phyloP scores from a whole-genome alignment of 1,140 invertebrate genomes.

The Elysia chlorotica region DNA sequence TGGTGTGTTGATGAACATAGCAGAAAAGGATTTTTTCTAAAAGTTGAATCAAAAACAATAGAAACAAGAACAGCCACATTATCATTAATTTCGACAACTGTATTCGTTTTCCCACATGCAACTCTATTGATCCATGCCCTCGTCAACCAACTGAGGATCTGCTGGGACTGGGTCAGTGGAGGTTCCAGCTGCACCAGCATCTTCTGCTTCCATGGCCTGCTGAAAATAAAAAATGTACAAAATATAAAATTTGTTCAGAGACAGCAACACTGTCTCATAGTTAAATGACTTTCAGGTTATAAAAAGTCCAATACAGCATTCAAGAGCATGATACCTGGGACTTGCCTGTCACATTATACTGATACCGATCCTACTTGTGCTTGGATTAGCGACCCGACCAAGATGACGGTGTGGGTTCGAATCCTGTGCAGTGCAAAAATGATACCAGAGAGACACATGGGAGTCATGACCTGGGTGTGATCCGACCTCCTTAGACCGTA shows the following conservation, averaged over 20 bases:
- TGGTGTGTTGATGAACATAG: no score
- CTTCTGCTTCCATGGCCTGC: constrained; percentile 14
- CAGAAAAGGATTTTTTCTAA: no score
- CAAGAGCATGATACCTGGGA: neutral
- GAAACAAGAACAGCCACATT: no score
- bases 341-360: neutral
- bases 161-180: constrained; percentile 5
- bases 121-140: constrained; percentile 18
- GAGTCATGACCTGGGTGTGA: no score
- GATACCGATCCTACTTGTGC: neutral
- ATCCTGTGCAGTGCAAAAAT: no score
- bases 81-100: no score
- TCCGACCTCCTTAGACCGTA: no score
- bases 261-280: neutral
- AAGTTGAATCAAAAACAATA: no score
- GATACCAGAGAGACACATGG: no score
- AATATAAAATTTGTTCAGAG: neutral
- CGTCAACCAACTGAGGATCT: neutral
- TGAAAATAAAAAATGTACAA: neutral
- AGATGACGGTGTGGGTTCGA: no score
- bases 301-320: no score
- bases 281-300: neutral
- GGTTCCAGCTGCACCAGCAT: neutral
- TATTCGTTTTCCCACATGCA: no score
- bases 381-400: neutral